Evolutionary conservation across 2,797 vertebrate genomes (phyloP).

Genomic region (Perodicticus potto): DNA sequence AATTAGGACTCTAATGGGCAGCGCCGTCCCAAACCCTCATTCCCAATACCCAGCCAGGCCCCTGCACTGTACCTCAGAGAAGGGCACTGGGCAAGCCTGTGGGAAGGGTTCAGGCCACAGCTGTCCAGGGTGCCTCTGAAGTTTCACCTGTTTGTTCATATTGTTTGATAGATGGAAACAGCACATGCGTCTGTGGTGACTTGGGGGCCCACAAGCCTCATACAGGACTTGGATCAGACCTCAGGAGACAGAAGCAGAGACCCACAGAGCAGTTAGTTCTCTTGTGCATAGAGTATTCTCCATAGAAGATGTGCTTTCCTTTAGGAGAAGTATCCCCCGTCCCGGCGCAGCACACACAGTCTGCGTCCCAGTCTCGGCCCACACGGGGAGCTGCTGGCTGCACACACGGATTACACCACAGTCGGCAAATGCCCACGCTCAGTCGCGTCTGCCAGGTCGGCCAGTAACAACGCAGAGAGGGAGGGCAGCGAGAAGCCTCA

Average conservation of each 20-base stretch:
- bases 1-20: not conserved
- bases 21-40: not conserved
- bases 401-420: constrained; percentile 71
- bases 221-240: not conserved
- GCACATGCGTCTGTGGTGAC: not conserved
- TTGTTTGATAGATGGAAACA: not conserved
- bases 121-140: not conserved
- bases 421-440: constrained; percentile 76
- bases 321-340: constrained; percentile 50
- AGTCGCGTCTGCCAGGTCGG: constrained; percentile 81
- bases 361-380: constrained; percentile 57
- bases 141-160: not conserved
- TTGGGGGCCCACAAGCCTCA: not conserved
- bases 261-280: not conserved
- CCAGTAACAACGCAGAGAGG: constrained; percentile 76
- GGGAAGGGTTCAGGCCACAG: not conserved
- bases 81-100: rapidly evolving
- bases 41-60: not conserved
- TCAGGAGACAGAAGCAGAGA: not conserved
- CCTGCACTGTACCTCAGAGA: not conserved
- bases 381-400: not conserved
- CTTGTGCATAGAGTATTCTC: not conserved
- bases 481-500: constrained; percentile 75
- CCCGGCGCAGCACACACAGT: constrained; percentile 16
- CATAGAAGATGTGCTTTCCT: not conserved